Conservation (phyloP, 2,888 invertebrate species). For the Eilema griseolum region DNA sequence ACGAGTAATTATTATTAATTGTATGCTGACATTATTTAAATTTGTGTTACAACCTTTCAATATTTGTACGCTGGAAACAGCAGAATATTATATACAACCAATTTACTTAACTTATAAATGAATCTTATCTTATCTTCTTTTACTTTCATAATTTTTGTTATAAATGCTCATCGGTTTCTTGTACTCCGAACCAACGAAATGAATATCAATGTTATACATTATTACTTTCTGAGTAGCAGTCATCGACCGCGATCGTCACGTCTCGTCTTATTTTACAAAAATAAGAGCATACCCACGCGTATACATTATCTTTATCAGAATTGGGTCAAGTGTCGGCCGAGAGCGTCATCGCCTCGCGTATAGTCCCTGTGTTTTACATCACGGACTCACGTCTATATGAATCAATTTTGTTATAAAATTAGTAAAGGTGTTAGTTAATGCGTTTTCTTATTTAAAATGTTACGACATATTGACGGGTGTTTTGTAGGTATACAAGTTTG, state of each 20-base stretch:
- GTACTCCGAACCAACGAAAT: background rate
- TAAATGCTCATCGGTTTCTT: no score
- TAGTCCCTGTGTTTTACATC: slow-evolving; percentile 43
- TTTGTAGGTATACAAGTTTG: no score
- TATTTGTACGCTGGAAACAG: no score
- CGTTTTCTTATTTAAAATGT: background rate
- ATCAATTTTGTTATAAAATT: background rate
- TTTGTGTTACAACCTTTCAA: no score
- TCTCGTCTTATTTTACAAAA: slow-evolving; percentile 33
- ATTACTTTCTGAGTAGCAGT: background rate
- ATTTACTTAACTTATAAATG: no score
- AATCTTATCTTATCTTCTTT: no score
- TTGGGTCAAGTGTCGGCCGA: slow-evolving; percentile 37
- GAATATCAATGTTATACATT: background rate
- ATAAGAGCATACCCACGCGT: slow-evolving; percentile 26
- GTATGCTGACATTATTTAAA: no score
- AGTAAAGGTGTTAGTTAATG: background rate
- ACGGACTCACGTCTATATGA: slow-evolving; percentile 15
- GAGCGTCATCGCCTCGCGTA: slow-evolving; percentile 30
- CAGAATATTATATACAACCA: no score
- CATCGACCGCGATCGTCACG: background rate
- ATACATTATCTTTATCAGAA: slow-evolving; percentile 43
- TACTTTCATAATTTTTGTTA: no score
- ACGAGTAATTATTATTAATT: no score
- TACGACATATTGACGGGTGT: no score